Evolutionary conservation across 2,888 invertebrate species (phyloP).

Genomic region (Sinotaia quadrata): DNA sequence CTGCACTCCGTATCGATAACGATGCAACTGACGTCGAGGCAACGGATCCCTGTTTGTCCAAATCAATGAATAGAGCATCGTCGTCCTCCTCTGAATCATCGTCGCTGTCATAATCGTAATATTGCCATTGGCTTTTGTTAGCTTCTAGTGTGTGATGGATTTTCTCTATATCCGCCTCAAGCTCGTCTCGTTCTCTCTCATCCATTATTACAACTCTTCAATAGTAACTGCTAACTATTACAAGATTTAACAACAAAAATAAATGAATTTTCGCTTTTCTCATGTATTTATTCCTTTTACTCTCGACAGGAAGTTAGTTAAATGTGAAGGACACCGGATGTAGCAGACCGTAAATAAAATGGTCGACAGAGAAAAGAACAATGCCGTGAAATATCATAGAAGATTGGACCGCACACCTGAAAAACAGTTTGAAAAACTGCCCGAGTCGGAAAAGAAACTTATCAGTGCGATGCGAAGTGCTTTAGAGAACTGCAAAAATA

Average conservation of each 20-base stretch:
- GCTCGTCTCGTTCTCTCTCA: conserved; percentile 32
- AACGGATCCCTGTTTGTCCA: conserved; percentile 19
- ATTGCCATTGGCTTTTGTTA: conserved; percentile 34
- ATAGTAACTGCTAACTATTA: too few species aligned
- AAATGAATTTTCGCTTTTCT: not conserved
- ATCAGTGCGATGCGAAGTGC: conserved; percentile 51
- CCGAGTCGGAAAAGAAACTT: conserved; percentile 46
- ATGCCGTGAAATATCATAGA: conserved; percentile 23
- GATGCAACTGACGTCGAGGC: conserved; percentile 17
- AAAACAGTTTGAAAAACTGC: conserved; percentile 34
- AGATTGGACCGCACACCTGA: conserved; percentile 34
- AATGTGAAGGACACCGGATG: conserved; percentile 9
- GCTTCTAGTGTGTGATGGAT: conserved; percentile 51
- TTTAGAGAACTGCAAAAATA: conserved; percentile 46
- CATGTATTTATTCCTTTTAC: not conserved
- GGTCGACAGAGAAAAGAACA: not conserved
- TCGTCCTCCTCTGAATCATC: conserved; percentile 47
- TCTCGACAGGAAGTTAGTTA: not conserved
- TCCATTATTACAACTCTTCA: not conserved
- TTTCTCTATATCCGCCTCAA: conserved; percentile 58
- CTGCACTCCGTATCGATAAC: conserved; percentile 10
- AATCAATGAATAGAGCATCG: conserved; percentile 18
- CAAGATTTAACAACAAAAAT: not conserved
- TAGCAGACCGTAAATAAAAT: conserved; percentile 6
- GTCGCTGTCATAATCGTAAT: conserved; percentile 28